phyloP scores from a whole-genome alignment of 1,140 invertebrate genomes.

The Cyrtorhinus lividipennis region DNA sequence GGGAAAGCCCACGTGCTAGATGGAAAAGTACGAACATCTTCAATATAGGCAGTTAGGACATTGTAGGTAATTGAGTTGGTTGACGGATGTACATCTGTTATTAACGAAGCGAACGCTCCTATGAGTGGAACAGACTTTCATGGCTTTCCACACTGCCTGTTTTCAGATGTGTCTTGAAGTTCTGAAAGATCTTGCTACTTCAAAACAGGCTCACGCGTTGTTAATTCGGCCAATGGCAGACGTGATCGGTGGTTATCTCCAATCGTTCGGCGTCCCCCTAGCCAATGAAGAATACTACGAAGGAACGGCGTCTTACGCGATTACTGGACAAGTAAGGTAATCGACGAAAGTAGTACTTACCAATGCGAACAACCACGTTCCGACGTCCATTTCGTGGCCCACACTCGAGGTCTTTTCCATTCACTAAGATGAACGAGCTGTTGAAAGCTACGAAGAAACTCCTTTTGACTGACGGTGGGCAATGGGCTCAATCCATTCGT shows the following conservation, averaged over 20 bases:
- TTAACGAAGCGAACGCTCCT: no score
- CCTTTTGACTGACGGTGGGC: not conserved
- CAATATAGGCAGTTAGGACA: no score
- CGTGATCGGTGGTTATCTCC: conserved; percentile 18
- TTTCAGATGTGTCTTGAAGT: conserved; percentile 11
- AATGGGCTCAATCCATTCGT: not conserved
- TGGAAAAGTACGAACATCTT: no score
- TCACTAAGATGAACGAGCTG: not conserved
- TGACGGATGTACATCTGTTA: no score
- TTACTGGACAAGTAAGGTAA: not conserved
- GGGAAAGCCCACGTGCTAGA: no score
- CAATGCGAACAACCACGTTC: no score
- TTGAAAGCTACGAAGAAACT: not conserved
- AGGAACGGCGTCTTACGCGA: conserved; percentile 15
- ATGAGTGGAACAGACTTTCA: no score
- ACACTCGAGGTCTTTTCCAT: no score
- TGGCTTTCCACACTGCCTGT: no score
- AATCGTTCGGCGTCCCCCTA: conserved; percentile 17
- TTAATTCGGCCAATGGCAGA: conserved; percentile 14
- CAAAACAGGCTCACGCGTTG: not conserved
- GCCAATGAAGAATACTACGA: conserved; percentile 21
- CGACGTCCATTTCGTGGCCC: no score
- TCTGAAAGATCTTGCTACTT: not conserved
- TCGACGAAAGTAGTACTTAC: not conserved
- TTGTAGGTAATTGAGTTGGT: no score